These are phyloP conservation scores for Setophaga kirtlandii DNA, from an alignment of 2,113 vertebrate species.

Conservation along the genomic window DNA sequence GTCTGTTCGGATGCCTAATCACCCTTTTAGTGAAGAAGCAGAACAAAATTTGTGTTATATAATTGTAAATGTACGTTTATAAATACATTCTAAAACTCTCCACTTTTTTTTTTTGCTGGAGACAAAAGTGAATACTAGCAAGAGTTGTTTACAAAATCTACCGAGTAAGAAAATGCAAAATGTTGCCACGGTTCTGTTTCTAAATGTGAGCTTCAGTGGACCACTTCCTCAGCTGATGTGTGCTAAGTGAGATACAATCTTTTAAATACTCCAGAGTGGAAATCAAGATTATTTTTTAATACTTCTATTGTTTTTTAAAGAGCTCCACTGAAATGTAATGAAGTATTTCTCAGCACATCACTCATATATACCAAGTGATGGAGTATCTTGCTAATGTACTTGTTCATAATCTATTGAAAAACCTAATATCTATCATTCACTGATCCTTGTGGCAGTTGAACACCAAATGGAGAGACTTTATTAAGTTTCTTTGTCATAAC, in stretches of 20 bases:
- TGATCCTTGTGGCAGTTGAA: neutral
- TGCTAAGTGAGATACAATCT: neutral
- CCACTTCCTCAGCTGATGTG: neutral
- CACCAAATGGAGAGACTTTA: neutral
- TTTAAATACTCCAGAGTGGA: neutral
- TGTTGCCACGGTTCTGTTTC: neutral
- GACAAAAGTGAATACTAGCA: neutral
- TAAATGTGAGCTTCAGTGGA: neutral
- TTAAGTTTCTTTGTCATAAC: neutral
- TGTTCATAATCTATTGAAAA: neutral
- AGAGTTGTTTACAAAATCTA: neutral
- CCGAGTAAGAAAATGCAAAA: neutral
- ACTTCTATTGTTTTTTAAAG: neutral
- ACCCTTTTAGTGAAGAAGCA: neutral
- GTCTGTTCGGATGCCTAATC: neutral
- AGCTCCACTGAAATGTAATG: neutral
- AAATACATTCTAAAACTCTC: neutral
- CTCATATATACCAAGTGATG: neutral
- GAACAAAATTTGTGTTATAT: neutral
- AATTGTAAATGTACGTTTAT: neutral
- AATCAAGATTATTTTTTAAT: neutral
- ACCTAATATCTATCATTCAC: neutral
- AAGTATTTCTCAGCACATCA: neutral
- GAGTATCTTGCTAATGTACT: neutral
- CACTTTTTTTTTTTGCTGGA: neutral